Evolutionary conservation across 1,140 invertebrate genomes (phyloP).

Genomic region (Lucilia sericata): DNA sequence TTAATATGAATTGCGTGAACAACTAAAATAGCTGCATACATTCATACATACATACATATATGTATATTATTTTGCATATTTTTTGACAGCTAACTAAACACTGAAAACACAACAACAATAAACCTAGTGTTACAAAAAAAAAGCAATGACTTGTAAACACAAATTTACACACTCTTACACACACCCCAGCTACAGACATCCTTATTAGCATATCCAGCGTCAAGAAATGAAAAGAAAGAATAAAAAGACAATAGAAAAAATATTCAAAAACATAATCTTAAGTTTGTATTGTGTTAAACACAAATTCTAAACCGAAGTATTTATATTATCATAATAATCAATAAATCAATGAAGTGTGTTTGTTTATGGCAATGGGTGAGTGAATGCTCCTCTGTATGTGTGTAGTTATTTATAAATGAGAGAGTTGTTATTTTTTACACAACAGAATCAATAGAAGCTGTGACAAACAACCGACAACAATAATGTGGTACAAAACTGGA

Average conservation of each 20-base stretch:
- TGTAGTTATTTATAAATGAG: not conserved
- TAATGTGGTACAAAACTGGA: not conserved
- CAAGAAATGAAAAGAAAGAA: not conserved
- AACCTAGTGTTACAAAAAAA: too few relatives aligned
- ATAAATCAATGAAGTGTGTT: slow-evolving; percentile 24
- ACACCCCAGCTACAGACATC: not conserved
- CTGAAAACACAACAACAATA: not conserved
- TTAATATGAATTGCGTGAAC: slow-evolving; percentile 12
- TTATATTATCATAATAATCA: slow-evolving; percentile 14
- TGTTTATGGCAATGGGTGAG: not conserved
- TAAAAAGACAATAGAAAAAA: not conserved
- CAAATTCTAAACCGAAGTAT: not conserved
- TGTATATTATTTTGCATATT: not conserved
- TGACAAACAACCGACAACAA: not conserved
- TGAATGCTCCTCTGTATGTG: too few relatives aligned
- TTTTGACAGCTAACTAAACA: not conserved
- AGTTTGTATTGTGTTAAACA: slow-evolving; percentile 2
- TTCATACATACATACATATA: not conserved
- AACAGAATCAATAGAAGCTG: not conserved
- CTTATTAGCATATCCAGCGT: not conserved
- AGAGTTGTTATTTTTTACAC: not conserved
- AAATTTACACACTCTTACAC: too few relatives aligned
- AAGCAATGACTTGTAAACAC: not conserved
- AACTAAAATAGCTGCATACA: not conserved
- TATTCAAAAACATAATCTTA: not conserved